A percentile compares a stretch with the other conserved stretches of the same genome.
Evolutionary conservation across 2,888 invertebrate species (phyloP).

Genomic region (Dioctria linearis): DNA sequence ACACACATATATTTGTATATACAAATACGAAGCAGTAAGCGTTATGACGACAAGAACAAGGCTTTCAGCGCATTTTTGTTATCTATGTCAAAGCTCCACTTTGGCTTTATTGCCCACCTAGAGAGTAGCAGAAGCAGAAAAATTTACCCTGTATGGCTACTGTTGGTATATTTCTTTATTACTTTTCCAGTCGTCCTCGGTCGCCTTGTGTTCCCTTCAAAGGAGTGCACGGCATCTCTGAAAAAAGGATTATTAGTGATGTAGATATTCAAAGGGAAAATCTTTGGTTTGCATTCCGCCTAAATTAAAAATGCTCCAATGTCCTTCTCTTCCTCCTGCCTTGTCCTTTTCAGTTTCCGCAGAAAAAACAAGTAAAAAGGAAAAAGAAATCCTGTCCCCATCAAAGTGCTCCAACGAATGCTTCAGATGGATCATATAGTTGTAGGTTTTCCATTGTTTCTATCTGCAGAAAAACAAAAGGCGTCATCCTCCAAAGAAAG

Average conservation of each 20-base stretch:
- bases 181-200: not conserved
- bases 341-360: conserved; percentile 43
- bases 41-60: conserved; percentile 16
- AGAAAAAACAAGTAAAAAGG: conserved; percentile 42
- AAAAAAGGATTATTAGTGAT: conserved; percentile 48
- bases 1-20: not conserved
- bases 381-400: conserved; percentile 53
- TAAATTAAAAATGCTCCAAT: conserved; percentile 56
- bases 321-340: conserved; percentile 43
- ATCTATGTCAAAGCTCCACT: conserved; percentile 38
- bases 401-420: conserved; percentile 52
- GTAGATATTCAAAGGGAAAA: conserved; percentile 55
- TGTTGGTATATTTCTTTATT: not conserved
- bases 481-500: conserved; percentile 54
- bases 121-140: not conserved
- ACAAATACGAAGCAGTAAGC: not conserved
- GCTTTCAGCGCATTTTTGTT: conserved; percentile 16
- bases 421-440: conserved; percentile 45
- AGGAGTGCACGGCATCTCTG: conserved; percentile 25
- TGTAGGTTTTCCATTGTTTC: conserved; percentile 43
- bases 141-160: not conserved
- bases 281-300: conserved; percentile 56
- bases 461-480: conserved; percentile 44
- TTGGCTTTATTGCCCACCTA: conserved; percentile 26
- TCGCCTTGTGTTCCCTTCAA: not conserved